Percentiles rank a stretch among this genome's conserved stretches.
phyloP scores from a whole-genome alignment of 2,113 vertebrate genomes.

The Dermatemys mawii region DNA sequence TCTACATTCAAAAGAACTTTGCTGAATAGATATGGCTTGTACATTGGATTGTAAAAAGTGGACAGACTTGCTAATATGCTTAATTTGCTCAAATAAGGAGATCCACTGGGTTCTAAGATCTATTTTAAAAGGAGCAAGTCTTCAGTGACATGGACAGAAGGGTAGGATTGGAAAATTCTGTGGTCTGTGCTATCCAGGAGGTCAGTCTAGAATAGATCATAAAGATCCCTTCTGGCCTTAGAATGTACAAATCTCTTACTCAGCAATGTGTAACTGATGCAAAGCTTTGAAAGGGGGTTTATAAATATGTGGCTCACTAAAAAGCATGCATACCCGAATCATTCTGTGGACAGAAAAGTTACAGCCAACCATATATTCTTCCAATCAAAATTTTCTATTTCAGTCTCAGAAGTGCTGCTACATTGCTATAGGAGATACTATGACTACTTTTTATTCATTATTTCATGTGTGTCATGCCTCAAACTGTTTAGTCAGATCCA shows the following conservation, averaged over 20 bases:
- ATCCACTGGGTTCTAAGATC: fast-evolving
- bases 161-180: no score
- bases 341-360: not conserved
- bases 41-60: not conserved
- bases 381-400: not conserved
- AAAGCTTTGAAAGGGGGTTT: not conserved
- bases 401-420: not conserved
- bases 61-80: not conserved
- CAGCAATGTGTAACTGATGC: fast-evolving
- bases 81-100: not conserved
- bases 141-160: not conserved
- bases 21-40: no score
- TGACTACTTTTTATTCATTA: not conserved
- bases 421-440: conserved; percentile 16
- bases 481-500: conserved; percentile 8
- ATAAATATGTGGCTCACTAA: no score
- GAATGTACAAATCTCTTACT: no score
- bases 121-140: not conserved
- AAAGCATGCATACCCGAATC: not conserved
- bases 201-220: no score
- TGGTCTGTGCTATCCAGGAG: no score
- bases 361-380: not conserved
- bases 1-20: no score
- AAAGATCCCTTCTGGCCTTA: no score
- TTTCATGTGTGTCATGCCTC: not conserved